Conservation (phyloP, 37 sponge, comb jelly and placozoan genomes). For the Chondrilla cf. caribensis region DNA sequence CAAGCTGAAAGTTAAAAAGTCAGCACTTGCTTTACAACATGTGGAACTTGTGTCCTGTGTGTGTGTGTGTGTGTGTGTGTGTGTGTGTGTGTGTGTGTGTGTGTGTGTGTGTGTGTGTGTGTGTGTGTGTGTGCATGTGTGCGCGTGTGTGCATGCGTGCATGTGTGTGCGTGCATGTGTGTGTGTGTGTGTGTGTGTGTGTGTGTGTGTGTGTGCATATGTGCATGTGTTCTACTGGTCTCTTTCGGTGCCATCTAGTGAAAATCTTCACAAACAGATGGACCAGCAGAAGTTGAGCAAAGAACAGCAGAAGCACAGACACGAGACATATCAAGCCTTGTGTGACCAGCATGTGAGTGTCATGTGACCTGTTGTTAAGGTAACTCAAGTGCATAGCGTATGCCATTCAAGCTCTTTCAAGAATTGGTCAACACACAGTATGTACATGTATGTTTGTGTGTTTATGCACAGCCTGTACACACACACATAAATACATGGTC, state of each 20-base stretch:
- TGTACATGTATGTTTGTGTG: background rate
- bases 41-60: no score
- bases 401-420: background rate
- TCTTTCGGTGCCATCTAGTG: background rate
- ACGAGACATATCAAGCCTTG: conserved; percentile 10
- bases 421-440: no score
- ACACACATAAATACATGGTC: no score
- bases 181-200: conserved; percentile 24
- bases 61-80: no score
- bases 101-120: no score
- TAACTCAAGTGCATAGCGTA: background rate
- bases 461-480: no score
- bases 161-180: conserved; percentile 6
- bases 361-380: conserved; percentile 10
- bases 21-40: no score
- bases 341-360: conserved; percentile 9
- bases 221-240: background rate
- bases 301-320: conserved; percentile 13
- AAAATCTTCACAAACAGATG: background rate
- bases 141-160: conserved; percentile 10
- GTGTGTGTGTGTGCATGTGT: background rate
- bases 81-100: no score
- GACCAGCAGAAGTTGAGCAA: conserved; percentile 11
- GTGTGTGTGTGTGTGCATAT: conserved; percentile 2
- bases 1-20: no score